Conservation (phyloP, 2,113 vertebrate genomes). For the Bujurquina vittata region DNA sequence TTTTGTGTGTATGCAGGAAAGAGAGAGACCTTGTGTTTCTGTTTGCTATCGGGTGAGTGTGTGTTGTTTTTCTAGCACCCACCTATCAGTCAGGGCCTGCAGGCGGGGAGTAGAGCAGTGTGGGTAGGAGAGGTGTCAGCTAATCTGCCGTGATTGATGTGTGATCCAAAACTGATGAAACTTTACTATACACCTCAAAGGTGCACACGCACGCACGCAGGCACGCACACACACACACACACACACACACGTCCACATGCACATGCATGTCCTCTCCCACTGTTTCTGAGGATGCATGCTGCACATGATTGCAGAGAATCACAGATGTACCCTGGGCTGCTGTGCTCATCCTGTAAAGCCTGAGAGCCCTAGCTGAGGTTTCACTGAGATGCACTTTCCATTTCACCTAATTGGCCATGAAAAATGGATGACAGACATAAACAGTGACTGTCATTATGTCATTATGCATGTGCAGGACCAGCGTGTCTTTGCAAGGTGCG, state of each 20-base stretch:
- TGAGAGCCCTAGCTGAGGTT: constrained; percentile 47
- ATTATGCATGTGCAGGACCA: constrained; percentile 34
- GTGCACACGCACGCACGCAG: neutral
- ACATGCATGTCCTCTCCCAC: neutral
- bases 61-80: constrained; percentile 52
- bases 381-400: constrained; percentile 50
- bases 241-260: neutral
- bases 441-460: constrained; percentile 55
- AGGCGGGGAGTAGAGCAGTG: constrained; percentile 62
- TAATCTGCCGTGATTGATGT: constrained; percentile 76
- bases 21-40: constrained; percentile 43
- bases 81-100: constrained; percentile 60
- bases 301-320: constrained; percentile 19
- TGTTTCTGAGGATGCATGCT: neutral
- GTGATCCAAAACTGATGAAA: constrained; percentile 62
- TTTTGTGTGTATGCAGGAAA: constrained; percentile 8
- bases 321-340: constrained; percentile 1
- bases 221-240: neutral
- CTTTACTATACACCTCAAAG: constrained; percentile 51
- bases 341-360: constrained; percentile 30
- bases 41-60: constrained; percentile 31
- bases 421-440: constrained; percentile 75
- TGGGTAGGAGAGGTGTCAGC: constrained; percentile 73
- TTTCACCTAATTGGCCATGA: constrained; percentile 69
- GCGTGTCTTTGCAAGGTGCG: neutral